A percentile compares a stretch with the other conserved stretches of the same genome.
phyloP scores from a whole-genome alignment of 2,888 invertebrate species.

The Eristalis tenax region DNA sequence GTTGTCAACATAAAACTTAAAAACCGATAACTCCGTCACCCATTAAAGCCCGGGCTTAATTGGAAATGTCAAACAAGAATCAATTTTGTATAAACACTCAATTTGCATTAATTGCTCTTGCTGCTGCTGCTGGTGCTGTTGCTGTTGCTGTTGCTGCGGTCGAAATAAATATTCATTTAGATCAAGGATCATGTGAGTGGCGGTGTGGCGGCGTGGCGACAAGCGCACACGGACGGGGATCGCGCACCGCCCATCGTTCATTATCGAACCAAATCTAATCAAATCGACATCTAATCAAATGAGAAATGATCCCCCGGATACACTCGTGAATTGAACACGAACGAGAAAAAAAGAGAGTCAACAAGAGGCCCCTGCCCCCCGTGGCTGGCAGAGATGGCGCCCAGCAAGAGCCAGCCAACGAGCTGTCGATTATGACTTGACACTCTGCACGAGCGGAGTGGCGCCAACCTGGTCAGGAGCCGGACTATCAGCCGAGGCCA shows the following conservation, averaged over 20 bases:
- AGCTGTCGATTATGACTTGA: constrained; percentile 47
- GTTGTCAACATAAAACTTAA: constrained; percentile 42
- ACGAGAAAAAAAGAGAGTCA: constrained; percentile 16
- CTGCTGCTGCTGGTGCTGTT: not conserved
- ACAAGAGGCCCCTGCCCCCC: too few relatives aligned
- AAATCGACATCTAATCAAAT: constrained; percentile 12
- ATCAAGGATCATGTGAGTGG: constrained; percentile 52
- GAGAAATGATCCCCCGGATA: constrained; percentile 15
- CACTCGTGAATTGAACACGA: constrained; percentile 10
- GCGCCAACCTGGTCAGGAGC: constrained; percentile 50
- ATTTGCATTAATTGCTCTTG: constrained; percentile 56
- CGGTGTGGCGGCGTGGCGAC: not conserved
- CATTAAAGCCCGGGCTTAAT: constrained; percentile 49
- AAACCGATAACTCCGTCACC: constrained; percentile 29
- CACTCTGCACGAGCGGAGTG: constrained; percentile 25
- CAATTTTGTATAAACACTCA: constrained; percentile 41
- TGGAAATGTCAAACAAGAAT: constrained; percentile 64
- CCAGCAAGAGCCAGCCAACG: constrained; percentile 9
- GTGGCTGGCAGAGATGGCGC: constrained; percentile 10
- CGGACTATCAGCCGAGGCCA: constrained; percentile 33
- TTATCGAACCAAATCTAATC: constrained; percentile 45
- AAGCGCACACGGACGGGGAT: not conserved
- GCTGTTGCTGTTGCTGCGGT: not conserved
- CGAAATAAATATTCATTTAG: constrained; percentile 61
- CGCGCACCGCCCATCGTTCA: constrained; percentile 14